Evolutionary conservation across 1,140 invertebrate species (phyloP).

Genomic region (Stenopsyche tienmushanensis): DNA sequence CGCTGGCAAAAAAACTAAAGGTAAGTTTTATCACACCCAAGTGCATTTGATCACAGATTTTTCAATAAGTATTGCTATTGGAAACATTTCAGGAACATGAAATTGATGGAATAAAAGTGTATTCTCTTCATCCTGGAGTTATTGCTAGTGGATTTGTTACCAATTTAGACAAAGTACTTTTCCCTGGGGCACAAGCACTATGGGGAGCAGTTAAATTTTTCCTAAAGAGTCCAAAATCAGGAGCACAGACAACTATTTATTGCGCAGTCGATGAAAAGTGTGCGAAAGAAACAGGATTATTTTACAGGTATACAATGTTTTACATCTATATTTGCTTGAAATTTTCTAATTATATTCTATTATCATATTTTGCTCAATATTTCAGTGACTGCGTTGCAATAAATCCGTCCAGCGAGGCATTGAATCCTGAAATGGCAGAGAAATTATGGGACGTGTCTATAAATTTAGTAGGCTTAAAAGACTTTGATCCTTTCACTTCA

Average conservation of each 20-base stretch:
- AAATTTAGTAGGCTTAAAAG: conserved; percentile 56
- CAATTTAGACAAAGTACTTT: conserved; percentile 57
- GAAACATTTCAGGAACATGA: conserved; percentile 22
- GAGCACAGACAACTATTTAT: conserved; percentile 70
- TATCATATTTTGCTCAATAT: conserved; percentile 1
- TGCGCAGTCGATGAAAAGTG: conserved; percentile 66
- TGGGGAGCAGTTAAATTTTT: conserved; percentile 51
- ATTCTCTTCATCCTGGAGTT: conserved; percentile 81
- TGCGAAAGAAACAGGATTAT: conserved; percentile 64
- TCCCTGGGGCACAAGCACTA: conserved; percentile 53
- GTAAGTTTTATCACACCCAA: conserved; percentile 39
- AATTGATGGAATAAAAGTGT: conserved; percentile 66
- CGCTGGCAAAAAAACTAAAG: conserved; percentile 61
- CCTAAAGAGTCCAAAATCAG: conserved; percentile 68
- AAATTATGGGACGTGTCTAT: conserved; percentile 75
- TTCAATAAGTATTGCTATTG: neutral
- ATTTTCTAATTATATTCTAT: conserved; percentile 1
- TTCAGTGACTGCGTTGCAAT: conserved; percentile 59
- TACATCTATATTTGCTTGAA: neutral
- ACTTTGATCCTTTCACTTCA: conserved; percentile 44
- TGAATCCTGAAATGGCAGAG: conserved; percentile 59
- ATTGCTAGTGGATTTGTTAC: conserved; percentile 75
- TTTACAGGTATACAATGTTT: conserved; percentile 52
- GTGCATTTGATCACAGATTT: no score
- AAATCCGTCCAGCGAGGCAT: conserved; percentile 49